These are phyloP conservation scores for Sycophaga agraensis DNA, from an alignment of 1,140 invertebrate species.

Conservation along the genomic window DNA sequence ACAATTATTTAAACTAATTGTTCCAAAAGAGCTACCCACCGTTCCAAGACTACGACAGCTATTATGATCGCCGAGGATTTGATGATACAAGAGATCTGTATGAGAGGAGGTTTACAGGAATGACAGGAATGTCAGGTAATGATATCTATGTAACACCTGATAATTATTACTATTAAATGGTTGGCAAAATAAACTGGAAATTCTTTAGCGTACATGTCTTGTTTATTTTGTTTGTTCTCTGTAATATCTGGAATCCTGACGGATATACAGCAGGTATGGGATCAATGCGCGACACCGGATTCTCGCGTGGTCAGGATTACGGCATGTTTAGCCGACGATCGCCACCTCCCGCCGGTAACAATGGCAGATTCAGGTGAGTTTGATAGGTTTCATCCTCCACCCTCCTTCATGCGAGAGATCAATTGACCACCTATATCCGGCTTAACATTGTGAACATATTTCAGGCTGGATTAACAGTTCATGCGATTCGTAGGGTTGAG, in stretches of 20 bases:
- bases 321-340: constrained; percentile 81
- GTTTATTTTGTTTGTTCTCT: neutral
- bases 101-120: constrained; percentile 73
- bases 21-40: constrained; percentile 26
- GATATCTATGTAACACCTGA: neutral
- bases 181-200: neutral
- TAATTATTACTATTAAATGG: too few relatives aligned
- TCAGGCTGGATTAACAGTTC: constrained; percentile 52
- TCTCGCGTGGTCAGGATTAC: constrained; percentile 61
- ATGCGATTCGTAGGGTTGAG: constrained; percentile 52
- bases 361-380: constrained; percentile 59
- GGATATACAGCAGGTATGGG: constrained; percentile 56
- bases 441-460: constrained; percentile 52
- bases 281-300: constrained; percentile 60
- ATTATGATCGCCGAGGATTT: constrained; percentile 74
- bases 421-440: constrained; percentile 40
- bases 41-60: constrained; percentile 75
- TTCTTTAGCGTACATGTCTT: neutral
- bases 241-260: neutral
- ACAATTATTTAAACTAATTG: constrained; percentile 1
- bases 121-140: constrained; percentile 54
- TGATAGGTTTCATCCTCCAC: constrained; percentile 24
- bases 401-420: constrained; percentile 12
- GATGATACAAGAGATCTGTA: constrained; percentile 77
- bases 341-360: constrained; percentile 62